A percentile compares a stretch with the other conserved stretches of the same genome.
phyloP scores from a whole-genome alignment of 2,797 vertebrate genomes.

The Lateolabrax maculatus region DNA sequence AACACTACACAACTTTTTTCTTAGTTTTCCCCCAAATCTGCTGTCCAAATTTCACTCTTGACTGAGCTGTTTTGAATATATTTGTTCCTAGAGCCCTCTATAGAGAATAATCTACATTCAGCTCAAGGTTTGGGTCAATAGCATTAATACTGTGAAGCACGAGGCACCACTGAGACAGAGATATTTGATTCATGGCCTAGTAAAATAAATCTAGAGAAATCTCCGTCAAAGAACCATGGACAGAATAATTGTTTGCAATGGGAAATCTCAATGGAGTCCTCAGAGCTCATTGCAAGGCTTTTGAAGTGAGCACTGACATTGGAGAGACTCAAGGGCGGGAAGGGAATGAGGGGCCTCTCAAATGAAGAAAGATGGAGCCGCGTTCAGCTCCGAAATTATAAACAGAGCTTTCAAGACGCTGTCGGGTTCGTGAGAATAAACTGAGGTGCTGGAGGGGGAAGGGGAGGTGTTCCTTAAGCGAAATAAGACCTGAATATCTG shows the following conservation, averaged over 20 bases:
- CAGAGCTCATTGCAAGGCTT: conserved; percentile 74
- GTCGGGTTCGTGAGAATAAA: conserved; percentile 61
- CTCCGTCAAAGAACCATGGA: conserved; percentile 77
- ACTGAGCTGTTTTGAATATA: conserved; percentile 41
- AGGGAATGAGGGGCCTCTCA: conserved; percentile 63
- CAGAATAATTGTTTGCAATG: conserved; percentile 80
- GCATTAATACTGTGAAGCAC: conserved; percentile 48
- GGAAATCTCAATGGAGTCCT: conserved; percentile 79
- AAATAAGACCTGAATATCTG: conserved; percentile 56
- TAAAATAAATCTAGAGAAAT: conserved; percentile 89
- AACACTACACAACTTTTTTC: conserved; percentile 16
- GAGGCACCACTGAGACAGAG: conserved; percentile 62
- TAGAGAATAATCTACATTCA: conserved; percentile 60
- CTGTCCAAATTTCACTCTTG: conserved; percentile 25
- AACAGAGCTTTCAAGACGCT: conserved; percentile 71
- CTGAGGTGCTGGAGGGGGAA: conserved; percentile 14
- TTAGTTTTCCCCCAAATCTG: conserved; percentile 8
- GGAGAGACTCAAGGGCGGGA: conserved; percentile 79
- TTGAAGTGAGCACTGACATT: conserved; percentile 84
- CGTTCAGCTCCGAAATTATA: conserved; percentile 74
- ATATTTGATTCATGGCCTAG: conserved; percentile 87
- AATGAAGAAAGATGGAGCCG: conserved; percentile 67
- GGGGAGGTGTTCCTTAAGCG: conserved; percentile 22
- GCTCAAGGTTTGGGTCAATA: conserved; percentile 54
- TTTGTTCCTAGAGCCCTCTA: conserved; percentile 22